Base-by-base conservation (phyloP, 2,113 vertebrate species). In the Siniperca knerii region DNA sequence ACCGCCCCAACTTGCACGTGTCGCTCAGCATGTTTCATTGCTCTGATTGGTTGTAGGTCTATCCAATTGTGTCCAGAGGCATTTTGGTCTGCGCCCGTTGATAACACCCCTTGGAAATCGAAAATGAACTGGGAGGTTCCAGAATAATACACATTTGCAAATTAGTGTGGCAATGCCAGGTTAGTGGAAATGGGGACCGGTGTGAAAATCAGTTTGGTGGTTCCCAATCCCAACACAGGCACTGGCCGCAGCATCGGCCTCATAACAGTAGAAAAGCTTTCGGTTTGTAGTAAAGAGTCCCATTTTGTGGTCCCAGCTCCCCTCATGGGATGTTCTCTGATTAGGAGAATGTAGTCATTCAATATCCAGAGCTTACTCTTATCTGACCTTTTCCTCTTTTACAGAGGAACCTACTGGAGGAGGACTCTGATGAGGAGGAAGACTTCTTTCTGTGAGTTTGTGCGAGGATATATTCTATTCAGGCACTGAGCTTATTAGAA, bases 351-450 rank as follows among this genome's bases (percentile, higher is more conserved):
- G 25, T 29, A 23, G 33, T 48, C 10, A 4, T 4, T 79, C 46
- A 16, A n/a, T 35, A 57, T 48, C 9, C 4, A 67, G 55, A 35
- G 2, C 21, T 35, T 66, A 21, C 35, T 42, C 55, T n/a, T 20
- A 33, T 61, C 6, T 89, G 23, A 78, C 52, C 52, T 65, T 66
- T 77, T 87, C 74, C 67, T 94, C 75, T 86, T 76, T 82, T 60
- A 80, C 95, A 99, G 98, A 97, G 98, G 93, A 99, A 99, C 90
- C 95, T 99, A n/a, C 89, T 99, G 86, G 98, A 99, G 92, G 98
- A 99, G 89, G 98, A 99, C 93, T 99, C 98, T 0, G 98, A 99
- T 94, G 98, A 99, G 93, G 98, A 99, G 86, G 98, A 99, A 89
- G 98, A 99, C 91, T 99, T 99, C 93, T 99, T 99, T 89, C 91